These are phyloP conservation scores for Thaumatotibia leucotreta DNA, from an alignment of 1,140 invertebrate species.

Conservation along the genomic window DNA sequence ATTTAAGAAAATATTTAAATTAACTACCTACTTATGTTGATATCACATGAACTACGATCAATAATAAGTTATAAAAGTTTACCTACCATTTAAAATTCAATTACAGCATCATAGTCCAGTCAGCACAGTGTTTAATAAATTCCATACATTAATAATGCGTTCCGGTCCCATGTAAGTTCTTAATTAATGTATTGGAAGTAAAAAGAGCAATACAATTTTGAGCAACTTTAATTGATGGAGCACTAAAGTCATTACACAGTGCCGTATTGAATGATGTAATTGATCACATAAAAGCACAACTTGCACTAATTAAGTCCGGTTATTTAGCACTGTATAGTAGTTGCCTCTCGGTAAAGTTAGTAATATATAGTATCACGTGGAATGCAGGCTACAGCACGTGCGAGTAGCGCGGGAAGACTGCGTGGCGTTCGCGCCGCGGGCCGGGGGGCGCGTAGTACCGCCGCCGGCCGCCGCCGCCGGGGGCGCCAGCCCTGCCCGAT, in stretches of 20 bases:
- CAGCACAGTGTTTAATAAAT: conserved; percentile 42
- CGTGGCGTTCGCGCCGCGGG: conserved; percentile 64
- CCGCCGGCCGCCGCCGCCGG: conserved; percentile 31
- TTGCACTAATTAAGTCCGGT: conserved; percentile 25
- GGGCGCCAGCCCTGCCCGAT: conserved; percentile 4
- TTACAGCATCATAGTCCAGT: conserved; percentile 44
- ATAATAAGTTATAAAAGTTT: conserved; percentile 15
- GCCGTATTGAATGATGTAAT: conserved; percentile 6
- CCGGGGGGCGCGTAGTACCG: conserved; percentile 37
- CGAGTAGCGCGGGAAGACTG: conserved; percentile 72
- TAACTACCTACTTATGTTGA: background rate
- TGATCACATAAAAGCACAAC: conserved; percentile 15
- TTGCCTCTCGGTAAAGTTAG: background rate
- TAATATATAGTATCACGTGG: background rate
- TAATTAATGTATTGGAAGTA: conserved; percentile 64
- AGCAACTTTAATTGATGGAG: conserved; percentile 51
- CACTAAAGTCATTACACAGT: conserved; percentile 51
- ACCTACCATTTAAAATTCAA: conserved; percentile 60
- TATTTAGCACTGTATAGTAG: background rate
- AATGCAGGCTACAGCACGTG: conserved; percentile 64
- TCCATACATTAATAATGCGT: conserved; percentile 55
- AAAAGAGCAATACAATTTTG: conserved; percentile 57
- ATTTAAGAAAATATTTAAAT: background rate
- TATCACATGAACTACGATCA: background rate
- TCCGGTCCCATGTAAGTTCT: conserved; percentile 62